phyloP scores from a whole-genome alignment of 2,797 vertebrate species.

The Hydrolagus colliei region DNA sequence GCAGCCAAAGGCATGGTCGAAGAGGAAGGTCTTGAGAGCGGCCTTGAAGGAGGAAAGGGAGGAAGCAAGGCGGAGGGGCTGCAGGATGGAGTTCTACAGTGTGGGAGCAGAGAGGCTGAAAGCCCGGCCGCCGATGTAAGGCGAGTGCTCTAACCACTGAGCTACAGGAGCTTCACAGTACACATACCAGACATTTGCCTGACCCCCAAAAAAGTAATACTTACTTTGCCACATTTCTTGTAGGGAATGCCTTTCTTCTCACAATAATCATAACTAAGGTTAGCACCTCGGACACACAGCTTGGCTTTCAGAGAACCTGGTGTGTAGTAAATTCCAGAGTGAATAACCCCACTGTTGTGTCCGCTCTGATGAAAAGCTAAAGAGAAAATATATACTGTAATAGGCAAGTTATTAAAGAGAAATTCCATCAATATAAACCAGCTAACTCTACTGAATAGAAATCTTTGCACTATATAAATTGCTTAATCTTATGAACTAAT shows the following conservation, averaged over 20 bases:
- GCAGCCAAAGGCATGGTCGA: too few species aligned
- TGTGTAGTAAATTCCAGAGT: conserved; percentile 94
- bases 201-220: neutral
- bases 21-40: too few species aligned
- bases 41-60: too few species aligned
- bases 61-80: too few species aligned
- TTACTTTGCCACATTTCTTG: conserved; percentile 83
- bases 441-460: conserved; percentile 26
- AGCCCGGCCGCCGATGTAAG: too few species aligned
- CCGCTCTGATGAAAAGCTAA: conserved; percentile 84
- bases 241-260: conserved; percentile 81
- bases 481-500: neutral
- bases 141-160: too few species aligned
- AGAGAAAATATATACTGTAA: conserved; percentile 8
- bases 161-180: neutral
- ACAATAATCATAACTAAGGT: conserved; percentile 83
- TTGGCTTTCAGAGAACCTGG: conserved; percentile 89
- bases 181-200: neutral
- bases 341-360: conserved; percentile 94
- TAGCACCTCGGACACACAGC: conserved; percentile 80
- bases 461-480: neutral
- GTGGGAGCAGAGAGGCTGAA: too few species aligned
- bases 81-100: too few species aligned
- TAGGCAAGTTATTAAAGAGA: neutral
- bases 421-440: conserved; percentile 12